These are phyloP conservation scores for Batillaria attramentaria DNA, from an alignment of 1,140 invertebrate genomes.

Conservation along the genomic window DNA sequence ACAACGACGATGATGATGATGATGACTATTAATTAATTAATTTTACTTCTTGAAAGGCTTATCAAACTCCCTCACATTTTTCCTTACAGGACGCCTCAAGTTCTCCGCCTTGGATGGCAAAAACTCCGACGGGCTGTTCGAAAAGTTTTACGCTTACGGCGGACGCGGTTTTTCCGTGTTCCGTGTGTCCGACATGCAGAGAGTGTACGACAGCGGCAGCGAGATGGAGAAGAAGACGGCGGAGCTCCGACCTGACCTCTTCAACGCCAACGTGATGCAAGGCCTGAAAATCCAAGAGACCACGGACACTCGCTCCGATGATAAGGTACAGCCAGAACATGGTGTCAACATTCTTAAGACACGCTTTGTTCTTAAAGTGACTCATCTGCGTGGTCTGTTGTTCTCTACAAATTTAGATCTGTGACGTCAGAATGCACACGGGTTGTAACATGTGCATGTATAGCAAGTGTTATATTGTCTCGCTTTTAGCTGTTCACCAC, in stretches of 20 bases:
- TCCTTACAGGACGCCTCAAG: constrained; percentile 1
- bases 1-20: not conserved
- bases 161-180: constrained; percentile 44
- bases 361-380: no score
- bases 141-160: constrained; percentile 42
- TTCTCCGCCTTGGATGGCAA: constrained; percentile 14
- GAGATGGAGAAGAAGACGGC: constrained; percentile 27
- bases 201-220: constrained; percentile 46
- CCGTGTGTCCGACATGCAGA: constrained; percentile 35
- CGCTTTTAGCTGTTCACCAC: no score
- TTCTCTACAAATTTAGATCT: no score
- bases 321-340: no score
- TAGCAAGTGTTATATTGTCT: no score
- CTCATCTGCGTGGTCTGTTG: no score
- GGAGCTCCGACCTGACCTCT: constrained; percentile 13
- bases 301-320: constrained; percentile 36
- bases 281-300: not conserved
- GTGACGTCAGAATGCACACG: no score
- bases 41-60: not conserved
- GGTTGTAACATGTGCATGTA: no score
- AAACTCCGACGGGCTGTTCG: constrained; percentile 29
- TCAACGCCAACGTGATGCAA: constrained; percentile 29
- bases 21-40: not conserved
- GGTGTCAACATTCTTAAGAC: no score
- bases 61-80: not conserved